Base-by-base conservation (phyloP, 2,888 invertebrate genomes). In the Pedicia rivosa region DNA sequence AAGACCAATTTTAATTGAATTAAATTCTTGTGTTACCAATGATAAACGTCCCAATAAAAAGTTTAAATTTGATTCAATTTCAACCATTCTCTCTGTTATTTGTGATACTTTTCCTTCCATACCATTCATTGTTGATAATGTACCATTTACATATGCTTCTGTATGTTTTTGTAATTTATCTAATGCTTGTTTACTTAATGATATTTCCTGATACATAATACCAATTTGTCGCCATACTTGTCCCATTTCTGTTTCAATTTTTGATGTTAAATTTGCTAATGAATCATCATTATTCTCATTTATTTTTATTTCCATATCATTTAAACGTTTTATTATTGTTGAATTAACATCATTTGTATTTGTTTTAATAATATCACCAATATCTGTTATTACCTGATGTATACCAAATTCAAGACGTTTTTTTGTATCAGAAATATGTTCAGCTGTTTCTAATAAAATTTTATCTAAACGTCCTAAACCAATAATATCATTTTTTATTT, bases 221-320 rank as follows among this genome's bases (percentile, higher is more conserved):
- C 86, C 84, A 47, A 90, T 87, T 57, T 87, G 88, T 15, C 86
- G 66, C 88, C 88, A 88, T 12, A 90, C 86, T 55, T 83, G 80
- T 44, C 78, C 74, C 55, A 87, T 78, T 53, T 84, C 84, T 10
- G 72, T 65, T 48, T 86, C 84, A 51, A 88, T 74, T 51, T 78
- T 77, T 1, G 70, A 62, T 35, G 78, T 84, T 35, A 87, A 59
- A 57, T 86, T 86, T 5, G 71, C 69, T 39, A 82, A 58, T 0
- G 78, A 74, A 3, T 71, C 71, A 26, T 73, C 71, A 49, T 87
- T 84, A 50, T 77, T 79, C 43, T 67, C 72, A 44, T 78, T 63
- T 40, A 90, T 72, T 2, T 72, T 65, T 27, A 67, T 62, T 38
- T 83, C 76, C 37, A 87, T 72, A 20, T 62, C 67, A 48, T 79